Evolutionary conservation across 2,888 invertebrate genomes (phyloP), one percentile per base, ranked within the genome.

Genomic region (Mythimna loreyi): DNA sequence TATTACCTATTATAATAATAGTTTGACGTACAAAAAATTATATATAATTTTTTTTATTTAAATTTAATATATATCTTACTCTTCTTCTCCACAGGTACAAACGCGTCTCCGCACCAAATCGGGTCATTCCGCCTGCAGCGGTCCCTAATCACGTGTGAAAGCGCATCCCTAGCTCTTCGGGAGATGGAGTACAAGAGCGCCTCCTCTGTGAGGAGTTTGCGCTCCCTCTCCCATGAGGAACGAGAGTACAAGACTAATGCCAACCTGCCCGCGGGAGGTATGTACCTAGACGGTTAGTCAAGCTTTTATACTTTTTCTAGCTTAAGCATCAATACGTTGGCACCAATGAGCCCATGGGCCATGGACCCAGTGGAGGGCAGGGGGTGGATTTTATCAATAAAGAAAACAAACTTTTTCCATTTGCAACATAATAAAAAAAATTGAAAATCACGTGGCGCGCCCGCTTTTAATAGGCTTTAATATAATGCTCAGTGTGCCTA

Each of bases 91-190:
- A 70, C 85, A 96, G 97, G 96, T 94, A 96, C 97, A 73, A 96
- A 96, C 90, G 92, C 87, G 89, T 95, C 91, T 95, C 97, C 92
- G n/a, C 95, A 95, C 97, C 97, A 97, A 89, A 97, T 97, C 88
- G 96, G 98, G 77, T 97, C 97, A 59, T 96, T 98, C 84, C 97
- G 97, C 43, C 94, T 98, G 87, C 98, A 97, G 88, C 97, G 98
- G 82, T 97, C 98, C 63, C 90, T 93, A 76, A 89, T 95, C 49
- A 86, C 86, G 47, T 89, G 89, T 67, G 89, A 93, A 96, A 97
- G 94, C 92, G 97, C 92, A 93, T 97, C 93, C 13, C 85, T 95
- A 67, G 89, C 92, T 3, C 87, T 95, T 3, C 89, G 95, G 2
- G 94, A 94, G 47, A 91, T 94, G 87, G 98, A 98, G 84, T 97